phyloP scores from a whole-genome alignment of 2,113 vertebrate species.

The Penelope pileata region DNA sequence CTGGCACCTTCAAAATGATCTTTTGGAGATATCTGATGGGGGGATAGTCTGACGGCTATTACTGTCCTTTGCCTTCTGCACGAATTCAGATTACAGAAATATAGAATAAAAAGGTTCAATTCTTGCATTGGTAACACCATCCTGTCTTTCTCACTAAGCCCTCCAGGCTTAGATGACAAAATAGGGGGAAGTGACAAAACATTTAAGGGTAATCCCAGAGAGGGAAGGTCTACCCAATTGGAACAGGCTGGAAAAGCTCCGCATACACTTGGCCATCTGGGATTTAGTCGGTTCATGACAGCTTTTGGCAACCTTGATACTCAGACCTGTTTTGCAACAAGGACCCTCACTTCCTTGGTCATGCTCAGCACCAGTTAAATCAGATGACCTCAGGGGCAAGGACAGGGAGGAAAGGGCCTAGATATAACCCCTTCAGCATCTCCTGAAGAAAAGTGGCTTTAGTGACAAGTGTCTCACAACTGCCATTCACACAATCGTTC shows the following conservation, averaged over 20 bases:
- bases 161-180: not conserved
- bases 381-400: not conserved
- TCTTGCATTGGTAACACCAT: not conserved
- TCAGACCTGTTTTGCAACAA: not conserved
- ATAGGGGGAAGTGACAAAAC: not conserved
- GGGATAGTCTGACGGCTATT: not conserved
- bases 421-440: constrained; percentile 10
- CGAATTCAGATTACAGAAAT: not conserved
- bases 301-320: not conserved
- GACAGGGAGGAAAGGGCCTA: not conserved
- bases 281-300: not conserved
- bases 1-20: not conserved
- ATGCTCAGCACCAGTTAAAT: not conserved
- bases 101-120: not conserved
- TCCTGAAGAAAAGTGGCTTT: constrained; percentile 8
- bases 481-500: not conserved
- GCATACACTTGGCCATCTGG: rapidly evolving
- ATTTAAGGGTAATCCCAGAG: not conserved
- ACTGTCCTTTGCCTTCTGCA: not conserved
- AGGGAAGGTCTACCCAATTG: rapidly evolving
- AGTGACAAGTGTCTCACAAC: not conserved
- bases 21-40: not conserved
- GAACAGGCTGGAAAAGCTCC: not conserved
- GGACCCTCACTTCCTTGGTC: not conserved
- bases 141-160: not conserved